Conservation (phyloP, 2,888 invertebrate species). For the Melieria picta region DNA sequence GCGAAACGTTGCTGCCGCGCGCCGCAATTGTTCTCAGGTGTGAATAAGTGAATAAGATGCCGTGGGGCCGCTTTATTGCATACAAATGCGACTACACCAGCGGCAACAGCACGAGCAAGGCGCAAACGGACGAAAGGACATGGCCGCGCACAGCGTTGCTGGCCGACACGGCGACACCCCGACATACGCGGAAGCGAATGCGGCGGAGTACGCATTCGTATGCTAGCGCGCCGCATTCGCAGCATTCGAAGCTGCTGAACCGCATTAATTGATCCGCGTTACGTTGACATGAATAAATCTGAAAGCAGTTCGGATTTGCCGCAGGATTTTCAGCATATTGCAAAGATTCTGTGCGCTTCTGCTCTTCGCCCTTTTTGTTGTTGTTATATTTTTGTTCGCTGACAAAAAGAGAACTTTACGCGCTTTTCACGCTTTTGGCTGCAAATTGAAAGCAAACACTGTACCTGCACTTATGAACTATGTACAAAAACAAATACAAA, state of each 20-base stretch:
- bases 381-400: too few relatives aligned
- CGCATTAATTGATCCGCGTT: conserved; percentile 67
- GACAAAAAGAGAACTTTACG: too few relatives aligned
- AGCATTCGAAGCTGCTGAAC: conserved; percentile 63
- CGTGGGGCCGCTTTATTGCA: conserved; percentile 10
- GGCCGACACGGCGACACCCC: neutral
- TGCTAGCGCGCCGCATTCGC: conserved; percentile 12
- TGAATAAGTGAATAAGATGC: conserved; percentile 64
- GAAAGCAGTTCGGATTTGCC: conserved; percentile 50
- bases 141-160: neutral
- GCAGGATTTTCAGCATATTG: conserved; percentile 29
- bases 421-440: too few relatives aligned
- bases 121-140: neutral
- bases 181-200: neutral
- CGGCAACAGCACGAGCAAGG: conserved; percentile 7
- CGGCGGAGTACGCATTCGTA: neutral
- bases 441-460: too few relatives aligned
- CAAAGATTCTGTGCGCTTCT: conserved; percentile 5
- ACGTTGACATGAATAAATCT: conserved; percentile 65
- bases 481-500: too few relatives aligned
- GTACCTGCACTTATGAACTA: too few relatives aligned
- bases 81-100: neutral
- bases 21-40: conserved; percentile 62
- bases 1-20: conserved; percentile 1
- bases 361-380: too few relatives aligned